Evolutionary conservation across 2,888 invertebrate genomes (phyloP), one percentile per base, ranked within the genome.

Genomic region (Gisinianus flammeolus): DNA sequence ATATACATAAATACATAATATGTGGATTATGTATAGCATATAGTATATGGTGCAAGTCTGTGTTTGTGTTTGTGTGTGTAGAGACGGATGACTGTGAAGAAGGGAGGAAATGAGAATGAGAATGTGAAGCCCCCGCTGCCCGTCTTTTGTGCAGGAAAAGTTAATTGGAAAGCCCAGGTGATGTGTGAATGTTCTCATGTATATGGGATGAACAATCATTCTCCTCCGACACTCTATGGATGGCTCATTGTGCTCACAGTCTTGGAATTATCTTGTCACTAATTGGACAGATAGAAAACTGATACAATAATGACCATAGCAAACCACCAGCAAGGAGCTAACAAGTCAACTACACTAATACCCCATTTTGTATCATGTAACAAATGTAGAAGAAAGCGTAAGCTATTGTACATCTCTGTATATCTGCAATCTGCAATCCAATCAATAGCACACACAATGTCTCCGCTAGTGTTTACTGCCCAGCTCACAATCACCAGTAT

Each of bases 141-240:
- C 54, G 69, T 71, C 72, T 76, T 76, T 79, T 79, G 76, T 79
- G 73, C 76, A 67, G 73, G 73, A 76, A 73, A 73, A 79, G 79
- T 79, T 79, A 79, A 79, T 79, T 79, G 79, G 79, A 79, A 72
- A 76, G 79, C 72, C 76, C 79, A 79, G 79, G 79, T 79, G 79
- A 79, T 71, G 68, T 73, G 73, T 73, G 73, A 64, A 64, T 73
- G 62, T 62, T 28, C 72, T 58, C 64, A 66, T 30, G 22, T 30
- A 66, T 30, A 22, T 67, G n/a, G n/a, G 1, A 26, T 2, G 58
- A 24, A 58, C 58, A 44, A 44, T 44, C 44, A 44, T 44, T 44
- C 44, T 44, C 35, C 69, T 44, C 26, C 69, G 22, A 71, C 56
- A 44, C 54, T 54, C n/a, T 33, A 31, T 56, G 31, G 22, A 73